Evolutionary conservation across 2,888 invertebrate genomes (phyloP).

Genomic region (Drosophila acutilabella): DNA sequence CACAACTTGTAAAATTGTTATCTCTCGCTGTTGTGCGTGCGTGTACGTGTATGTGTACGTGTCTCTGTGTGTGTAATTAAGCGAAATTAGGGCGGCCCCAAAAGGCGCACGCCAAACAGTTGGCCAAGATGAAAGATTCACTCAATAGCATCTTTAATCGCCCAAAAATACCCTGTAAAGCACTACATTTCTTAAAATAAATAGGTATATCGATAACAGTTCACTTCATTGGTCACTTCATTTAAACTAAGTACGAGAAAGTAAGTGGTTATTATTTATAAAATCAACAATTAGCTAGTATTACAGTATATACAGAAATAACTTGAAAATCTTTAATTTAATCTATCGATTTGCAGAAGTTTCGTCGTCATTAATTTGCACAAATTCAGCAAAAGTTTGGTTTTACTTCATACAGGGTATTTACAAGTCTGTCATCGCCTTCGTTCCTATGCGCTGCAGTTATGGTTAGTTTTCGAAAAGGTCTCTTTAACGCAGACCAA

Average conservation of each 20-base stretch:
- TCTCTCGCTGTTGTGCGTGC: slow-evolving; percentile 21
- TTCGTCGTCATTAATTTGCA: too few species aligned
- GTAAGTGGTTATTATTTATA: too few species aligned
- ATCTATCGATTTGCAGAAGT: too few species aligned
- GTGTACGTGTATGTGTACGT: slow-evolving; percentile 21
- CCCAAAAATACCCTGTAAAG: slow-evolving; percentile 34
- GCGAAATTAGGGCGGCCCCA: slow-evolving; percentile 76
- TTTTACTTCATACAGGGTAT: slow-evolving; percentile 41
- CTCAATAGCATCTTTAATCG: slow-evolving; percentile 9
- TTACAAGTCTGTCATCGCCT: not conserved
- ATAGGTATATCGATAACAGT: not conserved
- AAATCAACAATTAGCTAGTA: too few species aligned
- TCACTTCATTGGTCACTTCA: not conserved
- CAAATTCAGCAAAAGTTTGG: too few species aligned
- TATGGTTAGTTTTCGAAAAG: slow-evolving; percentile 41
- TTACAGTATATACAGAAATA: too few species aligned
- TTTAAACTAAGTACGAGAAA: not conserved
- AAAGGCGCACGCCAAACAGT: slow-evolving; percentile 58
- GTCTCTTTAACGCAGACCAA: slow-evolving; percentile 22
- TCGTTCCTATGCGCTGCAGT: slow-evolving; percentile 25
- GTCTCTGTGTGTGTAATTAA: slow-evolving; percentile 68
- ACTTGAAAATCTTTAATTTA: too few species aligned
- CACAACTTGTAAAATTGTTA: slow-evolving; percentile 53
- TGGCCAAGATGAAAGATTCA: slow-evolving; percentile 33
- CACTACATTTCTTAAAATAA: too few species aligned